Conservation (phyloP, 2,888 invertebrate genomes). For the Drosophila pseudotakahashii region DNA sequence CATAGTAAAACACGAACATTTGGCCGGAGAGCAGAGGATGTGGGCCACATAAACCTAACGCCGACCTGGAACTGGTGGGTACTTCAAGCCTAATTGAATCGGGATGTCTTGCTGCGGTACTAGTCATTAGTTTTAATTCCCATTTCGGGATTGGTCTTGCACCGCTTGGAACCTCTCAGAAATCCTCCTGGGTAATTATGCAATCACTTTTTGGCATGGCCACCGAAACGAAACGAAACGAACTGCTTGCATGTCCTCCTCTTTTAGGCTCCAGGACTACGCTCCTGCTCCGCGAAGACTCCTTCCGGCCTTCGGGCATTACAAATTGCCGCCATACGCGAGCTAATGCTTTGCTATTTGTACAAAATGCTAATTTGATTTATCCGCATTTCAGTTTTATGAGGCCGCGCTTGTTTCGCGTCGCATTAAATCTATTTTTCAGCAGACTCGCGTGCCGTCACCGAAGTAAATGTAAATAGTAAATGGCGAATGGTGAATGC, state of each 20-base stretch:
- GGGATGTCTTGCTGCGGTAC: constrained; percentile 13
- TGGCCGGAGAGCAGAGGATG: constrained; percentile 22
- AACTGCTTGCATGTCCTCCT: constrained; percentile 46
- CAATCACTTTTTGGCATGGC: constrained; percentile 52
- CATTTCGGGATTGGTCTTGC: constrained; percentile 20
- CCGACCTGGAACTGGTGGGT: constrained; percentile 10
- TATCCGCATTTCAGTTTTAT: constrained; percentile 62
- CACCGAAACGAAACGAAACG: constrained; percentile 6
- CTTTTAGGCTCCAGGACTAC: background rate
- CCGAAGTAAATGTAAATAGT: constrained; percentile 7
- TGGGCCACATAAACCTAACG: constrained; percentile 6
- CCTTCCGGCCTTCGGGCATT: constrained; percentile 32
- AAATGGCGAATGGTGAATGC: constrained; percentile 6
- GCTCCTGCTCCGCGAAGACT: constrained; percentile 6
- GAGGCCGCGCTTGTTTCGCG: constrained; percentile 33
- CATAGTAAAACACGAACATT: constrained; percentile 19
- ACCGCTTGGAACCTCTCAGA: background rate
- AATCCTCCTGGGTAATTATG: constrained; percentile 52
- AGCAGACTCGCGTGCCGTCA: constrained; percentile 60
- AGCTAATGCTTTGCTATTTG: constrained; percentile 74
- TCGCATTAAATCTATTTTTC: constrained; percentile 56
- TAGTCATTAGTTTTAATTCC: constrained; percentile 36
- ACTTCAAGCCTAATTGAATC: constrained; percentile 30
- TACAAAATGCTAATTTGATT: constrained; percentile 79
- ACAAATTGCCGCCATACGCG: constrained; percentile 74